Evolutionary conservation across 2,113 vertebrate genomes (phyloP).

Genomic region (Numida meleagris): DNA sequence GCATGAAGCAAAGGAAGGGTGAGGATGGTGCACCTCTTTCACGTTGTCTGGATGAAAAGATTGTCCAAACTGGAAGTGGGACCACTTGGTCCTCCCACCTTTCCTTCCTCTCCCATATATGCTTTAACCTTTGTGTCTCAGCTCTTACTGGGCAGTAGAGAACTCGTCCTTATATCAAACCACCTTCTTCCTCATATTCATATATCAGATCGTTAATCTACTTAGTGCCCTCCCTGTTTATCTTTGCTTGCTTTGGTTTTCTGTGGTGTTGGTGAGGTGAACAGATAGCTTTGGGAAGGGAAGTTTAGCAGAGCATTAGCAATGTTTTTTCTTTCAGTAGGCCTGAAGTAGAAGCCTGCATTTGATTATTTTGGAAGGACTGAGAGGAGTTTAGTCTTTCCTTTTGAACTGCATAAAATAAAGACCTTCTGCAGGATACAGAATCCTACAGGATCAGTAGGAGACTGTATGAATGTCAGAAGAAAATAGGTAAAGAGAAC

Average conservation of each 20-base stretch:
- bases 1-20: background rate
- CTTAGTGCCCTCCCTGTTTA: background rate
- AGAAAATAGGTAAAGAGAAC: background rate
- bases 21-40: background rate
- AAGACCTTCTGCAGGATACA: background rate
- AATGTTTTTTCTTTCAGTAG: background rate
- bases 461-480: background rate
- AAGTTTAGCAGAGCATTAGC: background rate
- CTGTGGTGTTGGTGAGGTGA: background rate
- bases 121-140: background rate
- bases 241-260: background rate
- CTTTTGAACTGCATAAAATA: background rate
- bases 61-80: background rate
- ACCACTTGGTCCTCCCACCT: background rate
- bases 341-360: background rate
- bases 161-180: background rate
- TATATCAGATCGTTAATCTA: background rate
- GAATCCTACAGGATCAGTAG: background rate
- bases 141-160: background rate
- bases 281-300: background rate
- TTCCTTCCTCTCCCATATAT: background rate
- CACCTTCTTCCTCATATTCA: background rate
- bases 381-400: background rate
- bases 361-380: background rate
- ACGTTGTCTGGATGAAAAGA: background rate